Conservation (phyloP, 2,888 invertebrate genomes). For the Gnatocerus cornutus region DNA sequence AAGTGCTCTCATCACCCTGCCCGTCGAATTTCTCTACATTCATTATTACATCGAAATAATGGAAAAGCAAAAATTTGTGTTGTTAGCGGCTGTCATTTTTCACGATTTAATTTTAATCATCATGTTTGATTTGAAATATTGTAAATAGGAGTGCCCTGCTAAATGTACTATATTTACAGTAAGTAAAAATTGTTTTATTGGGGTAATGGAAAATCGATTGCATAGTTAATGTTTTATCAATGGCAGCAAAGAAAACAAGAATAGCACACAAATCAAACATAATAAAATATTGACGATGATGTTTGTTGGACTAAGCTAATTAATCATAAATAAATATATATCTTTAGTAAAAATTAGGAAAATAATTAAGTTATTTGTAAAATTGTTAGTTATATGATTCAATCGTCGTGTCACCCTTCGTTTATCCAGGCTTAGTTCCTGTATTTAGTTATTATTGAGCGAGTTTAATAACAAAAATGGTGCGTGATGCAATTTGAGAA, state of each 20-base stretch:
- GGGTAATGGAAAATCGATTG: neutral
- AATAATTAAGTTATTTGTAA: slow-evolving; percentile 9
- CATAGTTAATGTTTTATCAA: slow-evolving; percentile 1
- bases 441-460: slow-evolving; percentile 35
- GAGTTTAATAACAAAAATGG: slow-evolving; percentile 42
- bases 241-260: slow-evolving; percentile 7
- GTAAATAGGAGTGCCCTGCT: neutral
- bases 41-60: no score
- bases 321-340: slow-evolving; percentile 3
- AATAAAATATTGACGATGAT: slow-evolving; percentile 4
- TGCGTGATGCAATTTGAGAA: slow-evolving; percentile 37
- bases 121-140: neutral
- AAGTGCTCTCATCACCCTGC: slow-evolving; percentile 9
- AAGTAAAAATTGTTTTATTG: neutral
- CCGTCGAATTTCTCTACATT: no score
- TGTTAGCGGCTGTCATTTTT: no score
- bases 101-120: no score
- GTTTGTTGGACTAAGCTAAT: neutral
- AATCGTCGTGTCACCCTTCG: slow-evolving; percentile 23
- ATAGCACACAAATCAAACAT: slow-evolving; percentile 6
- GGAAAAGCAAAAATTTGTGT: no score
- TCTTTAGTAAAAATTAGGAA: neutral
- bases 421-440: slow-evolving; percentile 1
- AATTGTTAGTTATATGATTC: slow-evolving; percentile 23
- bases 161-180: neutral